Evolutionary conservation across 2,797 vertebrate species (phyloP).

Genomic region (Heliangelus exortis): DNA sequence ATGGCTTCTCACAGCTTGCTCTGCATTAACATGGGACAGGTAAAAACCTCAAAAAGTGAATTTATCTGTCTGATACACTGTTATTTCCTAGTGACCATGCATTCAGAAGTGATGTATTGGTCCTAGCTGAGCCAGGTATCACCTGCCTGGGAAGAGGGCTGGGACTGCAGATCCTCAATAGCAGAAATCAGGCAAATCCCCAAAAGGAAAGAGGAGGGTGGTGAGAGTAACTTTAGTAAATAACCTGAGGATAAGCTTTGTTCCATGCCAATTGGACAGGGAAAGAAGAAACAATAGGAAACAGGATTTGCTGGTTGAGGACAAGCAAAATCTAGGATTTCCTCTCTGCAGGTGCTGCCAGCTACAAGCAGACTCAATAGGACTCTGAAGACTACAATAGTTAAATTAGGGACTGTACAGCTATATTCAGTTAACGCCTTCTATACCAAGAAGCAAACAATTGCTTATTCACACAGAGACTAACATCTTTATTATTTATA

Average conservation of each 20-base stretch:
- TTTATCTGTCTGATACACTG: background rate
- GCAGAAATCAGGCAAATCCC: background rate
- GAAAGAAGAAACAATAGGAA: background rate
- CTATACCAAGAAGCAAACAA: background rate
- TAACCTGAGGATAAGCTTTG: background rate
- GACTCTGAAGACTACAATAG: background rate
- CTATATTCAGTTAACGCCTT: background rate
- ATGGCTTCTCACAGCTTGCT: background rate
- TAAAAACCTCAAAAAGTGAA: background rate
- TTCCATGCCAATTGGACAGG: background rate
- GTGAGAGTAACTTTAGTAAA: background rate
- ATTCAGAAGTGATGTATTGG: background rate
- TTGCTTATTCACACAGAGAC: background rate
- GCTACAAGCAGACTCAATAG: background rate
- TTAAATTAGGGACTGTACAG: background rate
- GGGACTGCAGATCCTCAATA: background rate
- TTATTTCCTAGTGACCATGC: background rate
- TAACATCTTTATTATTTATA: background rate
- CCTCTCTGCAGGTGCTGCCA: background rate
- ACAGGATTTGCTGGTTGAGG: background rate
- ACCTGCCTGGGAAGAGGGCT: background rate
- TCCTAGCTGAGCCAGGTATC: background rate
- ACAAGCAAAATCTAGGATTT: background rate
- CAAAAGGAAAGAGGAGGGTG: background rate
- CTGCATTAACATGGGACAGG: background rate